A percentile compares a stretch with the other conserved stretches of the same genome.
Conservation (phyloP, 2,113 vertebrate species). For the Halichoeres trimaculatus region DNA sequence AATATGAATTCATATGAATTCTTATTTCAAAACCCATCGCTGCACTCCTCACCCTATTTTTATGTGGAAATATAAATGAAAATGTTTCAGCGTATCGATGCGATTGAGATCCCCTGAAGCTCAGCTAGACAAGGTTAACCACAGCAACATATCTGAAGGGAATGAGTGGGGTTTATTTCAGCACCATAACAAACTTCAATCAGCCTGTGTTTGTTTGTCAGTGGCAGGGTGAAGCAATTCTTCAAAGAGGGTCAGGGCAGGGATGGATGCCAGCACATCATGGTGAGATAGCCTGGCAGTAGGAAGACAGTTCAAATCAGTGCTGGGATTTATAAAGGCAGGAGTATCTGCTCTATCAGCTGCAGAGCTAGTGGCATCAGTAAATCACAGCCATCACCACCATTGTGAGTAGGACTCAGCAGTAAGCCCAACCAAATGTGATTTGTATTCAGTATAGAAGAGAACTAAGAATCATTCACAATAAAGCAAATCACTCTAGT, state of each 20-base stretch:
- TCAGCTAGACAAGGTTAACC: conserved; percentile 57
- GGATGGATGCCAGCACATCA: conserved; percentile 23
- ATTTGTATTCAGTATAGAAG: too few species aligned
- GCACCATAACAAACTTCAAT: conserved; percentile 66
- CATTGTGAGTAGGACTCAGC: not conserved
- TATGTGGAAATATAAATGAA: conserved; percentile 54
- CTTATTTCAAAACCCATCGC: conserved; percentile 39
- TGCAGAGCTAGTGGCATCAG: not conserved
- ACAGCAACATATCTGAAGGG: conserved; percentile 52
- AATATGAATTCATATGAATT: conserved; percentile 65
- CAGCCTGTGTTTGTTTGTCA: conserved; percentile 46
- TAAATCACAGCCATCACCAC: not conserved
- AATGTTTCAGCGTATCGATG: conserved; percentile 45
- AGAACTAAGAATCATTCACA: too few species aligned
- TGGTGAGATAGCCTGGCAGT: conserved; percentile 13
- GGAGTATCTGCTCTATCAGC: not conserved
- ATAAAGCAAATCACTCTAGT: too few species aligned
- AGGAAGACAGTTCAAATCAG: not conserved
- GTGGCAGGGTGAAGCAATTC: conserved; percentile 35
- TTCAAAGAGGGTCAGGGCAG: conserved; percentile 19
- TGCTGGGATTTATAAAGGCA: not conserved
- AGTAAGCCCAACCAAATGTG: too few species aligned
- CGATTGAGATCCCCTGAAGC: conserved; percentile 57
- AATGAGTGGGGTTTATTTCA: conserved; percentile 47
- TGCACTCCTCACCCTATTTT: conserved; percentile 22